A percentile compares a stretch with the other conserved stretches of the same genome.
These are phyloP conservation scores for Phorcus lineatus DNA, from an alignment of 2,888 invertebrate genomes.

Conservation along the genomic window DNA sequence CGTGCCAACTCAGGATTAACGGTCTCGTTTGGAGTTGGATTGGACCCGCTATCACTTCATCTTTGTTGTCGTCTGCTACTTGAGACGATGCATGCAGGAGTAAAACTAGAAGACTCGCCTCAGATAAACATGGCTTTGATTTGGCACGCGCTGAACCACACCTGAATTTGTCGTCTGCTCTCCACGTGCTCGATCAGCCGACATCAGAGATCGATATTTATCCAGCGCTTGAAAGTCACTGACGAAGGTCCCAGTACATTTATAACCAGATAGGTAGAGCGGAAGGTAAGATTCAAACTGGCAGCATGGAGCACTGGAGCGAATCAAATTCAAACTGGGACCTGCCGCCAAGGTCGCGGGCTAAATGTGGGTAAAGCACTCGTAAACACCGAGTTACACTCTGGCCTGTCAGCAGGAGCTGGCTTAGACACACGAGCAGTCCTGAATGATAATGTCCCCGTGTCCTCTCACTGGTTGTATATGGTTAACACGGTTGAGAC, in stretches of 20 bases:
- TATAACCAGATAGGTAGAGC: too few relatives aligned
- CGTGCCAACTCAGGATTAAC: neutral
- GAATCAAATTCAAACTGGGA: too few relatives aligned
- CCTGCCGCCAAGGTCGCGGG: too few relatives aligned
- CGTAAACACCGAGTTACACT: too few relatives aligned
- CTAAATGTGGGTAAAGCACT: too few relatives aligned
- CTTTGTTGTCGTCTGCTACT: neutral
- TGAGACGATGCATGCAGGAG: neutral
- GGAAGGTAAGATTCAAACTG: too few relatives aligned
- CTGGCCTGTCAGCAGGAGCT: too few relatives aligned
- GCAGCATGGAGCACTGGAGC: too few relatives aligned
- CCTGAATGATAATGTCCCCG: too few relatives aligned
- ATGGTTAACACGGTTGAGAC: too few relatives aligned
- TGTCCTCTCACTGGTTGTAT: too few relatives aligned
- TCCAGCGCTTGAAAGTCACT: neutral
- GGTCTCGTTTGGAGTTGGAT: neutral
- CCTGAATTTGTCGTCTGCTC: constrained; percentile 7
- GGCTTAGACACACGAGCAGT: too few relatives aligned
- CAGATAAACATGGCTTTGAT: neutral
- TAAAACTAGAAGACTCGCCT: neutral
- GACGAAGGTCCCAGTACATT: neutral
- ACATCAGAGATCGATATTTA: neutral
- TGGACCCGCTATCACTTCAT: neutral
- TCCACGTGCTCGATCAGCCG: neutral
- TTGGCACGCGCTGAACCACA: neutral